Conservation (phyloP, 2,888 invertebrate species). For the Thymelicus lineola region DNA sequence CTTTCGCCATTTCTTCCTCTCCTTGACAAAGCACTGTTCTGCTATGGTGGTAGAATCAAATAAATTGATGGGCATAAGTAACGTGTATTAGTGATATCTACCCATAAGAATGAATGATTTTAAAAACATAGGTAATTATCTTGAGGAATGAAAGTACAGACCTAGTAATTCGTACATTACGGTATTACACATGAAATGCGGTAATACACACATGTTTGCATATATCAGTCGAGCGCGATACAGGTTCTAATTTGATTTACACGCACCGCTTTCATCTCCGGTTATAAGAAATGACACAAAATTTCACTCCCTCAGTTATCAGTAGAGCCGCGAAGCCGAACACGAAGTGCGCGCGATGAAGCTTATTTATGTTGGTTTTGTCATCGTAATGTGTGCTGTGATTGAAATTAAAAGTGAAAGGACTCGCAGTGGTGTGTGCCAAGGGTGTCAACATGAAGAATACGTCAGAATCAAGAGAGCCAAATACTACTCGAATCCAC, state of each 20-base stretch:
- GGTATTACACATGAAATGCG: slow-evolving; percentile 36
- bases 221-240: slow-evolving; percentile 42
- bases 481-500: slow-evolving; percentile 64
- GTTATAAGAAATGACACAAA: slow-evolving; percentile 67
- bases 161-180: slow-evolving; percentile 14
- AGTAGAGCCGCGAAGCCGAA: slow-evolving; percentile 42
- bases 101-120: too few relatives aligned
- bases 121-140: too few relatives aligned
- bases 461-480: slow-evolving; percentile 65
- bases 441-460: slow-evolving; percentile 48
- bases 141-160: slow-evolving; percentile 5
- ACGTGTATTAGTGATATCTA: too few relatives aligned
- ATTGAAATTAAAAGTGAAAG: slow-evolving; percentile 53
- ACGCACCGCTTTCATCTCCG: slow-evolving; percentile 67
- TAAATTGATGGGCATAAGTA: too few relatives aligned
- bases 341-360: slow-evolving; percentile 42
- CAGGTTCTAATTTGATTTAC: slow-evolving; percentile 72
- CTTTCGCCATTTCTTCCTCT: too few relatives aligned
- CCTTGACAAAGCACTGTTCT: too few relatives aligned
- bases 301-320: slow-evolving; percentile 70
- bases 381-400: slow-evolving; percentile 55
- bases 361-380: slow-evolving; percentile 40
- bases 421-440: slow-evolving; percentile 41
- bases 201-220: slow-evolving; percentile 44
- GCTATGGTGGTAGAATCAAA: too few relatives aligned